Conservation (phyloP, 2,113 vertebrate species). For the Neotoma lepida region DNA sequence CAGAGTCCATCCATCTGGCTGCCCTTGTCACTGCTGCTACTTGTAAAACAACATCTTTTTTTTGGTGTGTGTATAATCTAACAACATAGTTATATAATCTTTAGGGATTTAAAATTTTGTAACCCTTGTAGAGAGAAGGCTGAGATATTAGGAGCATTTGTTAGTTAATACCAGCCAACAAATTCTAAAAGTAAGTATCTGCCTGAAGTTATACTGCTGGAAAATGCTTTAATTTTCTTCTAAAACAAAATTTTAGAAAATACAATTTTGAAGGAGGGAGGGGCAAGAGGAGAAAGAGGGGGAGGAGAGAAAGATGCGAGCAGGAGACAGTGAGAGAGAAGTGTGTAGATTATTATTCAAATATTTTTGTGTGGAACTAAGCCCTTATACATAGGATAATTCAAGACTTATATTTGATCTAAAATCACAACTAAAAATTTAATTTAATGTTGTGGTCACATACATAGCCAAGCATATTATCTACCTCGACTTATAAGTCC, state of each 20-base stretch:
- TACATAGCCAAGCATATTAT: background rate
- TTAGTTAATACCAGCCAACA: conserved; percentile 8
- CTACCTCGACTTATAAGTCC: background rate
- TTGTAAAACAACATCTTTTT: background rate
- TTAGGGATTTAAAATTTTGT: background rate
- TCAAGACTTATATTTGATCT: background rate
- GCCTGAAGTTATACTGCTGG: background rate
- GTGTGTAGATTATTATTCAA: background rate
- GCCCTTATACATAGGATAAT: background rate
- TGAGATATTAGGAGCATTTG: background rate
- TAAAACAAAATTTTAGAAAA: conserved; percentile 33
- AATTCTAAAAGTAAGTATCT: conserved; percentile 48
- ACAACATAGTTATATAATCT: background rate
- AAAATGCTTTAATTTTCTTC: conserved; percentile 51
- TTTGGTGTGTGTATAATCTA: background rate
- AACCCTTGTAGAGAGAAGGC: background rate
- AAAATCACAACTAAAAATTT: conserved; percentile 15
- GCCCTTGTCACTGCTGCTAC: background rate
- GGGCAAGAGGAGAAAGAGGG: no score
- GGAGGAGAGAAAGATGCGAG: no score
- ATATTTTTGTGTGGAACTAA: background rate
- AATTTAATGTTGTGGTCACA: background rate
- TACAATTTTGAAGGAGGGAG: background rate
- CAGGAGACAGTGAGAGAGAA: background rate
- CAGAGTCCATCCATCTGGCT: background rate